A percentile compares a stretch with the other conserved stretches of the same genome.
These are phyloP conservation scores for Dryocosmus kuriphilus DNA, from an alignment of 2,888 invertebrate genomes.

Conservation along the genomic window DNA sequence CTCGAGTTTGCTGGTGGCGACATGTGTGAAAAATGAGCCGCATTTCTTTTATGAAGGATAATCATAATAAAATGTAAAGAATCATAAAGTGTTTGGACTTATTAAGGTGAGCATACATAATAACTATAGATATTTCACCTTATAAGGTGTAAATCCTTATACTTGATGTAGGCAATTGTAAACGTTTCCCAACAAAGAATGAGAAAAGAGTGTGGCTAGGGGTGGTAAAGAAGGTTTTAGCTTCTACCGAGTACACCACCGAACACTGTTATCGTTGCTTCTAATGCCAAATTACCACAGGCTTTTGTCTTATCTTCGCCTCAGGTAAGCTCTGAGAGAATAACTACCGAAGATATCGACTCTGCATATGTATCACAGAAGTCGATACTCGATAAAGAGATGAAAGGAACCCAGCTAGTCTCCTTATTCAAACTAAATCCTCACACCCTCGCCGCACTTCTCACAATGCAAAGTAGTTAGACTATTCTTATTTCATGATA, in stretches of 20 bases:
- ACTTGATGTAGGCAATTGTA: background rate
- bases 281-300: constrained; percentile 69
- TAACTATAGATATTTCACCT: too few species aligned
- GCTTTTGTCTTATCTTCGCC: constrained; percentile 68
- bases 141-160: background rate
- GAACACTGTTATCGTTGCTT: constrained; percentile 64
- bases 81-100: too few species aligned
- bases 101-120: too few species aligned
- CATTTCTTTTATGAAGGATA: constrained; percentile 15
- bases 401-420: constrained; percentile 52
- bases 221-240: constrained; percentile 27
- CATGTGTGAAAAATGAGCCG: constrained; percentile 28
- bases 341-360: constrained; percentile 74
- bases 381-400: constrained; percentile 65
- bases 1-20: background rate
- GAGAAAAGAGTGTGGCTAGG: constrained; percentile 38
- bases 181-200: constrained; percentile 15
- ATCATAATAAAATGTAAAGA: constrained; percentile 13
- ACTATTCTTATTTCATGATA: background rate
- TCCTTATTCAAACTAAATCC: constrained; percentile 46
- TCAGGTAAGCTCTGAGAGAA: constrained; percentile 67
- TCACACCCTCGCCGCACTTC: constrained; percentile 42
- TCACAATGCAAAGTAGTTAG: constrained; percentile 19
- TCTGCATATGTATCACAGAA: constrained; percentile 72
- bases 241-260: constrained; percentile 26